Evolutionary conservation across 2,113 vertebrate species (phyloP).

Genomic region (Todiramphus chloris): DNA sequence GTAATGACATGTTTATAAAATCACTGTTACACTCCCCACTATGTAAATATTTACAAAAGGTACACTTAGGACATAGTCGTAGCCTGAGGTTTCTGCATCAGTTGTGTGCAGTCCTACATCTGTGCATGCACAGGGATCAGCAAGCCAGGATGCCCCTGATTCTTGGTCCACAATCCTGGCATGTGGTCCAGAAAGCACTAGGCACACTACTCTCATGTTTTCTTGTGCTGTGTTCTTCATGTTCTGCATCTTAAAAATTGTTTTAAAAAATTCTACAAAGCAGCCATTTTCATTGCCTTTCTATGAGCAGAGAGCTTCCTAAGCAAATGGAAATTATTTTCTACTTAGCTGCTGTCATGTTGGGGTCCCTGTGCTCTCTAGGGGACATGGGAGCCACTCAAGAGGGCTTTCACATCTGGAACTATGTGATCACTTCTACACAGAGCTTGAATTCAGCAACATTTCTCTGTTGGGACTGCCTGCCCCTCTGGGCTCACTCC

Average conservation of each 20-base stretch:
- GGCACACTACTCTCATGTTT: neutral
- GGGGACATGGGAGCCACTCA: fast-evolving
- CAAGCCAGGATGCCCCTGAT: neutral
- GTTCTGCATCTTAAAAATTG: neutral
- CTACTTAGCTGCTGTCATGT: neutral
- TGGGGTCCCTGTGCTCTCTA: neutral
- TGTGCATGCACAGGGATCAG: neutral
- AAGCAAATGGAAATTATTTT: neutral
- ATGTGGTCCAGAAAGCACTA: neutral
- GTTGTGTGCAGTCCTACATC: neutral
- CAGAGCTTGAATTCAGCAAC: neutral
- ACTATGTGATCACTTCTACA: neutral
- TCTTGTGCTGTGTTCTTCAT: neutral
- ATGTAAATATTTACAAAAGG: neutral
- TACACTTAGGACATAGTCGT: neutral
- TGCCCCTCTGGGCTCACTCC: neutral
- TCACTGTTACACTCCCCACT: neutral
- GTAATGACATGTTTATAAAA: neutral
- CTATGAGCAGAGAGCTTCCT: neutral
- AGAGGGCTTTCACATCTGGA: neutral
- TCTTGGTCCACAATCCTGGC: neutral
- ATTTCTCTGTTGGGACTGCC: neutral
- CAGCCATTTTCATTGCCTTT: neutral
- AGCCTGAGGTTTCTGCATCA: neutral
- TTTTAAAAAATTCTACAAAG: neutral